A percentile compares a stretch with the other conserved stretches of the same genome.
phyloP scores from a whole-genome alignment of 2,888 invertebrate genomes.

The Drosophila mercatorum region DNA sequence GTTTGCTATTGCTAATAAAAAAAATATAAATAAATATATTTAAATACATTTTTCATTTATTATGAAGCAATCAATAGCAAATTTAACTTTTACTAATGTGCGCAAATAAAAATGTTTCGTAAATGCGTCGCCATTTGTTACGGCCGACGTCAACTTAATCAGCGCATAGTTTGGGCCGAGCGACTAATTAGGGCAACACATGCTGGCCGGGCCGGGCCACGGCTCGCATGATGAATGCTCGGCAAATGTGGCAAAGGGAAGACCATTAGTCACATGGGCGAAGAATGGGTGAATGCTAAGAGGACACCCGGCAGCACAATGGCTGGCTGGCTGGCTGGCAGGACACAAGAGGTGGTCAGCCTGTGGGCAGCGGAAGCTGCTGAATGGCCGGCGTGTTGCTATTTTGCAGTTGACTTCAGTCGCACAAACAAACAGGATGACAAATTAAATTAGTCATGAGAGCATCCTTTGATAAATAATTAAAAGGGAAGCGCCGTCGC shows the following conservation, averaged over 20 bases:
- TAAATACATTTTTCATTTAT: background rate
- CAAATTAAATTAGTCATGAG: slow-evolving; percentile 29
- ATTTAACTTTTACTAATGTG: slow-evolving; percentile 23
- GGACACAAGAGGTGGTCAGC: slow-evolving; percentile 16
- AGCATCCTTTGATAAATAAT: slow-evolving; percentile 15
- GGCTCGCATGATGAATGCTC: slow-evolving; percentile 60
- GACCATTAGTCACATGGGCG: slow-evolving; percentile 62
- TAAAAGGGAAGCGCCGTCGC: background rate
- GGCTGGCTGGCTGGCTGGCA: slow-evolving; percentile 1
- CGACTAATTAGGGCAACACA: slow-evolving; percentile 71
- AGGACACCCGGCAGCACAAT: slow-evolving; percentile 15
- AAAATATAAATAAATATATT: background rate
- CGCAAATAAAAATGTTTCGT: slow-evolving; percentile 39
- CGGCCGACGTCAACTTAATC: slow-evolving; percentile 56
- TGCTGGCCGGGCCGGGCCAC: slow-evolving; percentile 52
- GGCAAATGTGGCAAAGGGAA: slow-evolving; percentile 51
- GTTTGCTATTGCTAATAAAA: no score
- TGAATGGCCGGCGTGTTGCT: slow-evolving; percentile 21
- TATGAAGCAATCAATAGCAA: slow-evolving; percentile 43
- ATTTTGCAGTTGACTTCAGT: slow-evolving; percentile 16
- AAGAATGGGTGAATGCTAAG: slow-evolving; percentile 1
- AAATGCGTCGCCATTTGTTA: slow-evolving; percentile 52
- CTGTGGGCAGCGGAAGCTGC: slow-evolving; percentile 22
- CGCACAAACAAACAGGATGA: slow-evolving; percentile 19
- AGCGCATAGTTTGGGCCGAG: slow-evolving; percentile 10